Evolutionary conservation across 2,888 invertebrate genomes (phyloP), one percentile per base, ranked within the genome.

Genomic region (Thyatira batis): DNA sequence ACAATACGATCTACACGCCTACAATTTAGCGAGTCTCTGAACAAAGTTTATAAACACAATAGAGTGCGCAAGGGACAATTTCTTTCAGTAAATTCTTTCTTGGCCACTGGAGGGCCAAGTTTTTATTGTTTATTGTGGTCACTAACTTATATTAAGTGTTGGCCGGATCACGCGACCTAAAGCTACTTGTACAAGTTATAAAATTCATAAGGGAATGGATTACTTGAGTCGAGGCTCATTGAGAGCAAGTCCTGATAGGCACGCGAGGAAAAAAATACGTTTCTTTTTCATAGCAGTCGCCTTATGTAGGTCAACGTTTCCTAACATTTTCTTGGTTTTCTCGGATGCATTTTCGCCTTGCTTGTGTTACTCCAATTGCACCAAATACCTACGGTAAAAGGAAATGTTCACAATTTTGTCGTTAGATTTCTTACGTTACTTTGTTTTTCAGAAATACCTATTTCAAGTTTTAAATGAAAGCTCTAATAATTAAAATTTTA

Each of bases 61-160:
- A 53, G 56, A 58, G 49, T 59, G 53, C 60, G 43, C 59, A 44
- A 45, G 54, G 71, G 65, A 76, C 65, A 67, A 71, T 72, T 74
- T 76, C 60, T 63, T 60, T 56, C 53, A 63, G 60, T 71, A 67
- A 76, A 71, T 74, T 69, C 67, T 67, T 70, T 67, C 55, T 60
- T 53, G 56, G 51, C 58, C 56, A 55, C 58, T 44, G 48, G 51
- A 66, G 59, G 65, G 57, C 55, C 63, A 68, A 76, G 63, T 75
- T 78, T 76, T 78, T 75, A 74, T 76, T 60, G 76, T 61, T 63
- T 69, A 67, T 71, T 70, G 68, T 71, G 72, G 63, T 71, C 69
- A 67, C 64, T 76, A 79, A 74, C 65, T 73, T 72, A 78, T 76
- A 78, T 84, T 75, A 83, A 76, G 77, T 80, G 78, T 68, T 56